Conservation (phyloP, 1,140 invertebrate genomes). For the Drosophila paulistorum region DNA sequence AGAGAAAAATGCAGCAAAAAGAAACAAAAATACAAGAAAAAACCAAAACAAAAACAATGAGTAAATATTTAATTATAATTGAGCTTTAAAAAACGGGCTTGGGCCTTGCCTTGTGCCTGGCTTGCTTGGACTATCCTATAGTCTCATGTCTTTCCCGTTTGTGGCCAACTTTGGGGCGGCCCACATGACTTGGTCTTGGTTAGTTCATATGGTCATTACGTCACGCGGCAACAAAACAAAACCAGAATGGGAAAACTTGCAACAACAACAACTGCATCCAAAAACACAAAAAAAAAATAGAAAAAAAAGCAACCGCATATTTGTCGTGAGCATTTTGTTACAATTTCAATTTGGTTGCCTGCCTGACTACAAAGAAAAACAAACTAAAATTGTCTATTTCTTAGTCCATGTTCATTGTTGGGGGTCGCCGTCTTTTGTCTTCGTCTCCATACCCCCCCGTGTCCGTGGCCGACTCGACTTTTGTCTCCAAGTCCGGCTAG, state of each 20-base stretch:
- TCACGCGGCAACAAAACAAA: slow-evolving; percentile 8
- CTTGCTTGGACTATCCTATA: slow-evolving; percentile 1
- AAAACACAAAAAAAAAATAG: background rate
- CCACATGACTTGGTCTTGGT: slow-evolving; percentile 18
- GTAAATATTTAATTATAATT: slow-evolving; percentile 13
- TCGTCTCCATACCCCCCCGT: background rate
- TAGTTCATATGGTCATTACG: slow-evolving; percentile 21
- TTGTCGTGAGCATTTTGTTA: slow-evolving; percentile 25
- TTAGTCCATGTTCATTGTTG: slow-evolving; percentile 15
- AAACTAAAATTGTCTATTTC: slow-evolving; percentile 9
- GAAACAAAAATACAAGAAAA: background rate
- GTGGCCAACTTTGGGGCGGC: slow-evolving; percentile 11
- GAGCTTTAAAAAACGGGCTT: slow-evolving; percentile 7
- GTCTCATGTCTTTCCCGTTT: slow-evolving; percentile 13
- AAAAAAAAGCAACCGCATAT: slow-evolving; percentile 13
- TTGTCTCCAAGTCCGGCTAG: background rate
- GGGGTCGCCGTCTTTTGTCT: slow-evolving; percentile 7
- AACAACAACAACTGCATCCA: slow-evolving; percentile 1
- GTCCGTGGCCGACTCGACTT: background rate
- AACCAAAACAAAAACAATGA: background rate
- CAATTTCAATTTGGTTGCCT: slow-evolving; percentile 22
- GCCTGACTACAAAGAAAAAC: background rate
- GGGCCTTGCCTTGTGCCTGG: slow-evolving; percentile 6
- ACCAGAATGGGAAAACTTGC: slow-evolving; percentile 14
- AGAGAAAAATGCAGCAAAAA: background rate